Evolutionary conservation across 2,888 invertebrate genomes (phyloP).

Genomic region (Exephanes ischioxanthus): DNA sequence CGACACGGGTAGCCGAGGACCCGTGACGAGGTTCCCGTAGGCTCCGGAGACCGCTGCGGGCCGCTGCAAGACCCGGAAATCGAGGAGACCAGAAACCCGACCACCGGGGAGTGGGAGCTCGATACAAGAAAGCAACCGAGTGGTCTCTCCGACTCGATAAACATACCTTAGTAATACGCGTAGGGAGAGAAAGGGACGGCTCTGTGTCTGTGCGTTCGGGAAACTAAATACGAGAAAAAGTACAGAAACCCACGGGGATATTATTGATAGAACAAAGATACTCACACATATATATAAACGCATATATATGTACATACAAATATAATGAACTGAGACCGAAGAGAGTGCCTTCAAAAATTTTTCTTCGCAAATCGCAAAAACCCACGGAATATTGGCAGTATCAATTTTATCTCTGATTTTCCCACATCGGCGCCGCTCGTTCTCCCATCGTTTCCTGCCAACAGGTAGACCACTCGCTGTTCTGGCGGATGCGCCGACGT

Average conservation of each 20-base stretch:
- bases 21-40: slow-evolving; percentile 44
- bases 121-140: slow-evolving; percentile 33
- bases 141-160: slow-evolving; percentile 43
- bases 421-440: slow-evolving; percentile 11
- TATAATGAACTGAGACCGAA: neutral
- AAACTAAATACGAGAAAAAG: slow-evolving; percentile 44
- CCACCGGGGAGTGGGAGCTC: slow-evolving; percentile 33
- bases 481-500: slow-evolving; percentile 48
- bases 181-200: slow-evolving; percentile 51
- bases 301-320: too few relatives aligned
- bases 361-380: neutral
- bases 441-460: slow-evolving; percentile 54
- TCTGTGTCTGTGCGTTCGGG: slow-evolving; percentile 41
- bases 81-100: slow-evolving; percentile 40
- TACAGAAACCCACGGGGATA: neutral
- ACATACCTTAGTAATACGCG: slow-evolving; percentile 48
- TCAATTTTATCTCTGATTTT: neutral
- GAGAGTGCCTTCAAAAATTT: slow-evolving; percentile 46
- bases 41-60: slow-evolving; percentile 42
- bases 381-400: neutral
- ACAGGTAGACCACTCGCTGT: slow-evolving; percentile 58
- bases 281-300: too few relatives aligned
- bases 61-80: slow-evolving; percentile 71
- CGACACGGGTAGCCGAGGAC: slow-evolving; percentile 43
- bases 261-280: slow-evolving; percentile 24